Percentiles rank a stretch among this genome's conserved stretches.
Evolutionary conservation across 2,888 invertebrate species (phyloP).

Genomic region (Acrobasis consociella): DNA sequence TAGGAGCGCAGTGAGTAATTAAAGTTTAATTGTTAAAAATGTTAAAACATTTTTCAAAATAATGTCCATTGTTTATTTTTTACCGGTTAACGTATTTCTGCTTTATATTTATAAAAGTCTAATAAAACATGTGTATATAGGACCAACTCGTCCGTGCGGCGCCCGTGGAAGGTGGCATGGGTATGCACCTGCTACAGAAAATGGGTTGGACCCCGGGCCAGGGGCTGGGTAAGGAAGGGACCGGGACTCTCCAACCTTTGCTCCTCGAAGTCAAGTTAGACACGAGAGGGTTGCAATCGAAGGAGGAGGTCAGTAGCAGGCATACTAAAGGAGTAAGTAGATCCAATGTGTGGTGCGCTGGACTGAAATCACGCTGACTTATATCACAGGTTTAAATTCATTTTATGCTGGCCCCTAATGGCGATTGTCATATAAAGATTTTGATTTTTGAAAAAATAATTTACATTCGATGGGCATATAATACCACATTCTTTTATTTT

Average conservation of each 20-base stretch:
- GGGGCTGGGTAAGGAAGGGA: slow-evolving; percentile 97
- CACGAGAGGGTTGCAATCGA: slow-evolving; percentile 92
- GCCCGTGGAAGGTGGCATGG: slow-evolving; percentile 97
- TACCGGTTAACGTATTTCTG: not conserved
- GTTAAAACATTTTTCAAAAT: not conserved
- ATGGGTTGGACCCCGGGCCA: slow-evolving; percentile 99
- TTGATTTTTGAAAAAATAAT: too few relatives aligned
- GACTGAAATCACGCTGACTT: slow-evolving; percentile 18
- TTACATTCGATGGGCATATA: too few relatives aligned
- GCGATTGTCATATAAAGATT: too few relatives aligned
- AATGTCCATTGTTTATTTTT: slow-evolving; percentile 2
- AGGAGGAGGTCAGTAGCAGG: slow-evolving; percentile 84
- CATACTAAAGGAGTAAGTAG: slow-evolving; percentile 60
- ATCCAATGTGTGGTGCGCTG: not conserved
- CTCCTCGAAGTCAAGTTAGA: slow-evolving; percentile 97
- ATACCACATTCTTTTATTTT: too few relatives aligned
- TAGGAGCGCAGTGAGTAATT: not conserved
- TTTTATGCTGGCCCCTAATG: too few relatives aligned
- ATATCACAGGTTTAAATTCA: not conserved
- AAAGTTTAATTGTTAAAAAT: not conserved
- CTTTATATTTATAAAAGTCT: slow-evolving; percentile 17
- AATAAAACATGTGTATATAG: slow-evolving; percentile 70
- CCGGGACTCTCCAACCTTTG: slow-evolving; percentile 94
- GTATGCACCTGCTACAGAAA: slow-evolving; percentile 97
- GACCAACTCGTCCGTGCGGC: slow-evolving; percentile 95